phyloP scores from a whole-genome alignment of 2,113 vertebrate genomes.

The Macroglossus sobrinus region DNA sequence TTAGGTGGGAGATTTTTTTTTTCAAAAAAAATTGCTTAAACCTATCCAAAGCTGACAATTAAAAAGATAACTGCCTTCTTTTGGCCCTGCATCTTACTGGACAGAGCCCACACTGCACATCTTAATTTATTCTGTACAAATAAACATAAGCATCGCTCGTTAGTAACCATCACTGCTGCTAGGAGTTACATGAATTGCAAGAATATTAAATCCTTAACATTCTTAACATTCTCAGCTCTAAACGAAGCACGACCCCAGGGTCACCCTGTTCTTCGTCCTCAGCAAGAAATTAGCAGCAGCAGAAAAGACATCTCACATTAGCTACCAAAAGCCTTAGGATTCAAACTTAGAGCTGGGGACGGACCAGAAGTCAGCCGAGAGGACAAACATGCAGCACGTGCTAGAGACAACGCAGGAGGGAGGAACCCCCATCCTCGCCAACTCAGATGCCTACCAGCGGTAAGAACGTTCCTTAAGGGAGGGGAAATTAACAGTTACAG shows the following conservation, averaged over 20 bases:
- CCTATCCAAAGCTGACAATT: background rate
- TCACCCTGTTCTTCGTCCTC: background rate
- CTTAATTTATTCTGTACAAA: background rate
- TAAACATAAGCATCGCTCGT: background rate
- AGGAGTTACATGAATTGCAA: background rate
- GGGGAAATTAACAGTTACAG: background rate
- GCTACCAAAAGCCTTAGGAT: background rate
- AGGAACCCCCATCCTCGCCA: background rate
- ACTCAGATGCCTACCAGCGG: background rate
- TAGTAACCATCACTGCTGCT: background rate
- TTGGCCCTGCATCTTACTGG: background rate
- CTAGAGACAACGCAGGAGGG: background rate
- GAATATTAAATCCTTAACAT: background rate
- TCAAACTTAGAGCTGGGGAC: background rate
- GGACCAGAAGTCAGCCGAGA: background rate
- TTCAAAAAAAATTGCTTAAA: background rate
- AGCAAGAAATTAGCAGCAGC: background rate
- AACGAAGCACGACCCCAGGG: background rate
- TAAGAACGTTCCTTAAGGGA: background rate
- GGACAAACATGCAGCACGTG: background rate
- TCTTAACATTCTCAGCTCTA: background rate
- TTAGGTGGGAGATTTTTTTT: background rate
- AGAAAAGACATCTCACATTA: background rate
- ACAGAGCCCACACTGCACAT: background rate
- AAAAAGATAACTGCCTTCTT: background rate